These are phyloP conservation scores for Vespertilio murinus DNA, from an alignment of 2,797 vertebrate genomes.

Conservation along the genomic window DNA sequence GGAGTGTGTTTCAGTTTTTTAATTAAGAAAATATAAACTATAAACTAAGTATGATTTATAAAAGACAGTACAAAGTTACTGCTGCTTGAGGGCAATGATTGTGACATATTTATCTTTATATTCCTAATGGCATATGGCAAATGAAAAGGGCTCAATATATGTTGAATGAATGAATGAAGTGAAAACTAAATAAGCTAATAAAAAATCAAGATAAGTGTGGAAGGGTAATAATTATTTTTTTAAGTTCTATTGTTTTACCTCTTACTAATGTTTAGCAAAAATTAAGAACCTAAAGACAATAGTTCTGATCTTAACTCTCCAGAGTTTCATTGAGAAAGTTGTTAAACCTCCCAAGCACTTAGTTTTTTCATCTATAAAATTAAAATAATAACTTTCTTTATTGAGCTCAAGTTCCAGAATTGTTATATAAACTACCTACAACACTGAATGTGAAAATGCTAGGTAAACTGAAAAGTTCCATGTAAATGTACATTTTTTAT, in stretches of 20 bases:
- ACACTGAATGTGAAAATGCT: background rate
- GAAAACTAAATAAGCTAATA: background rate
- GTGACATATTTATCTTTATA: background rate
- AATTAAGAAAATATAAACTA: constrained; percentile 42
- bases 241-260: background rate
- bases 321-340: background rate
- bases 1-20: background rate
- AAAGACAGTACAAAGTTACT: background rate
- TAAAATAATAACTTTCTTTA: background rate
- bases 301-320: background rate
- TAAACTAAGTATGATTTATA: background rate
- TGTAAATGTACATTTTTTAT: background rate
- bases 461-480: background rate
- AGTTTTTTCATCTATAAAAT: constrained; percentile 22
- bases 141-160: background rate
- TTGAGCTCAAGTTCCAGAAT: background rate
- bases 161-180: background rate
- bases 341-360: background rate
- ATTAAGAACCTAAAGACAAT: background rate
- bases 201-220: background rate
- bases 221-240: background rate
- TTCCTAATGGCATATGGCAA: background rate
- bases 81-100: background rate
- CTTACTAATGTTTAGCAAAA: background rate
- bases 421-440: background rate